These are phyloP conservation scores for Scylla paramamosain DNA, from an alignment of 1,140 invertebrate genomes.

Conservation along the genomic window DNA sequence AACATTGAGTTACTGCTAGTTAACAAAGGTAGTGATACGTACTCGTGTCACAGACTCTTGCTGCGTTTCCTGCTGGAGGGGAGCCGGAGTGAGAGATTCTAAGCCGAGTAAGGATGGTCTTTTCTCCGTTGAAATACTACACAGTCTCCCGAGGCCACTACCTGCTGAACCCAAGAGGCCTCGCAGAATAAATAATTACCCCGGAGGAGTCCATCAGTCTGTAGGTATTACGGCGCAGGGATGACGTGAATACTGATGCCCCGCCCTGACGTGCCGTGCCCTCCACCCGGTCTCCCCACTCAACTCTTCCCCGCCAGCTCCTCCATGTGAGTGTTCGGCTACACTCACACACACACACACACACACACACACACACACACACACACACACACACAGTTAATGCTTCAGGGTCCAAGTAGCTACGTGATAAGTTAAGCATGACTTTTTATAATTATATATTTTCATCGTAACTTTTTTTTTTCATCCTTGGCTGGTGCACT, in stretches of 20 bases:
- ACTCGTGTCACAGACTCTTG: background rate
- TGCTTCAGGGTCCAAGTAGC: background rate
- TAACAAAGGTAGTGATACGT: background rate
- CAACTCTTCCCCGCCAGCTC: background rate
- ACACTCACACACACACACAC: background rate
- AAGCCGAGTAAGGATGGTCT: background rate
- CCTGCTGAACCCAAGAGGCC: background rate
- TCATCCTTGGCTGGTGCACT: background rate
- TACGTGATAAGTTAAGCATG: background rate
- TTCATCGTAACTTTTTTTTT: conserved; percentile 5
- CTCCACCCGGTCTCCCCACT: background rate
- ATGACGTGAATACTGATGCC: conserved; percentile 10
- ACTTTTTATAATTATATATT: background rate
- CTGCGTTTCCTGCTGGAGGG: background rate
- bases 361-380: background rate
- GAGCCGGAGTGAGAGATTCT: background rate
- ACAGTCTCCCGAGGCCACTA: background rate
- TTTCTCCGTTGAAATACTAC: too few relatives aligned
- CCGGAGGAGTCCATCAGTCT: background rate
- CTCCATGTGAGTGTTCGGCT: too few relatives aligned
- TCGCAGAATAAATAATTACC: background rate
- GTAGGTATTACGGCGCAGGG: background rate
- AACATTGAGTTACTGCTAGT: background rate
- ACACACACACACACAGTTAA: conserved; percentile 8
- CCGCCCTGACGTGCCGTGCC: background rate